Evolutionary conservation across 2,797 vertebrate species (phyloP).

Genomic region (Borostomias antarcticus): DNA sequence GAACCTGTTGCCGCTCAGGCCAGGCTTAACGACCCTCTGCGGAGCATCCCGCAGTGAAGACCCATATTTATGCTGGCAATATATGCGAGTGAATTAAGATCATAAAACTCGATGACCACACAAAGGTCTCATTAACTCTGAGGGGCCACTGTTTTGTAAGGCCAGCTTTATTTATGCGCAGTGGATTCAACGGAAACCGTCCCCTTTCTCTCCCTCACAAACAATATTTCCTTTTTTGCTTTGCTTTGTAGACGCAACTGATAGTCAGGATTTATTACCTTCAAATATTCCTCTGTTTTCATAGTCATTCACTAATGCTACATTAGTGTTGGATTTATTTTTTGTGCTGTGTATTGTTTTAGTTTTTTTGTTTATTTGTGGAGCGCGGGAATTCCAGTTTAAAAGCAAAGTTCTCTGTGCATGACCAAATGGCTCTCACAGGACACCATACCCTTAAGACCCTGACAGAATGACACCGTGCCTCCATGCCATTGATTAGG

Average conservation of each 20-base stretch:
- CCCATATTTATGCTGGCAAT: conserved; percentile 99
- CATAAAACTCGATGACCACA: conserved; percentile 95
- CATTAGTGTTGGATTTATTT: conserved; percentile 24
- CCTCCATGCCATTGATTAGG: background rate
- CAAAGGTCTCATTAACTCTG: conserved; percentile 87
- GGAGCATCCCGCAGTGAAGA: conserved; percentile 87
- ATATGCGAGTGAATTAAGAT: conserved; percentile 96
- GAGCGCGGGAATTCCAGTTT: conserved; percentile 37
- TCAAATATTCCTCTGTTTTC: conserved; percentile 56
- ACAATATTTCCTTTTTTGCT: conserved; percentile 66
- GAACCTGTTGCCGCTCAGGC: conserved; percentile 87
- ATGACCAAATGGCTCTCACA: conserved; percentile 49
- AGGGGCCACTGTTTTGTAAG: conserved; percentile 59
- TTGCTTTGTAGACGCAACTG: conserved; percentile 50
- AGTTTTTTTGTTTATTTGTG: conserved; percentile 47
- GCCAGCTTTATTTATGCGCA: conserved; percentile 68
- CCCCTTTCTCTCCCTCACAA: conserved; percentile 43
- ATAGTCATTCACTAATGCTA: conserved; percentile 45
- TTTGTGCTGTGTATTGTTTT: conserved; percentile 31
- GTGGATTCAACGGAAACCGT: conserved; percentile 55
- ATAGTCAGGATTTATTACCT: conserved; percentile 55
- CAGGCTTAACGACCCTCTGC: conserved; percentile 85
- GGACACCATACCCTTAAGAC: conserved; percentile 19
- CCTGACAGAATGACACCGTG: background rate
- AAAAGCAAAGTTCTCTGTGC: conserved; percentile 35